Conservation (phyloP, 2,113 vertebrate genomes). For the Brienomyrus longianalis region DNA sequence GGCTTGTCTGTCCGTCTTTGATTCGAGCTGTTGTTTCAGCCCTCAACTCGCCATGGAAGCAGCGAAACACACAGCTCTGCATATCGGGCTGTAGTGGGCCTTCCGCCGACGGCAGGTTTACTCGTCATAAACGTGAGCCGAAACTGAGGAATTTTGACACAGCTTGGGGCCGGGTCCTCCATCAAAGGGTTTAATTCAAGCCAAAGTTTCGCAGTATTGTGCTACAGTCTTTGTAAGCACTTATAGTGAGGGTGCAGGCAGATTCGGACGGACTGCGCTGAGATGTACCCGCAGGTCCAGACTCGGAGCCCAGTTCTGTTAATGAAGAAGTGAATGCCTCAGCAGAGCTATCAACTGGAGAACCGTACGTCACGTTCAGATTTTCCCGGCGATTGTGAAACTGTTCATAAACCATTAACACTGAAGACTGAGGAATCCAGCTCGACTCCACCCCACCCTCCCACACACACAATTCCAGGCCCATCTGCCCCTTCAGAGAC, state of each 20-base stretch:
- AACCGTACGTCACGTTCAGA: background rate
- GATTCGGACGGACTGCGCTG: constrained; percentile 26
- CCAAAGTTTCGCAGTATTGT: constrained; percentile 41
- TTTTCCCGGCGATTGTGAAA: background rate
- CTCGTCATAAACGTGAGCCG: constrained; percentile 41
- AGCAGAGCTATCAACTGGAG: background rate
- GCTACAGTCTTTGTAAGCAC: constrained; percentile 52
- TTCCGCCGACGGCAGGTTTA: constrained; percentile 24
- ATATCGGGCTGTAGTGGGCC: constrained; percentile 43
- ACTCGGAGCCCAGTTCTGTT: background rate
- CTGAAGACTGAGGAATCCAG: constrained; percentile 41
- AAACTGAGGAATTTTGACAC: constrained; percentile 39
- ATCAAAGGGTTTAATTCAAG: constrained; percentile 53
- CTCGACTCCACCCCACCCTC: constrained; percentile 45
- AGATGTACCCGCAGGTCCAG: background rate
- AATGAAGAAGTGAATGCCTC: background rate
- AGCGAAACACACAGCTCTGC: constrained; percentile 40
- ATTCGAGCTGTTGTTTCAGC: constrained; percentile 28
- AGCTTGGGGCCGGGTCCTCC: constrained; percentile 50
- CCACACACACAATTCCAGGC: constrained; percentile 27
- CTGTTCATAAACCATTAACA: constrained; percentile 14
- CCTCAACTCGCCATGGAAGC: constrained; percentile 22
- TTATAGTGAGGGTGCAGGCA: constrained; percentile 57
- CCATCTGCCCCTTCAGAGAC: background rate
- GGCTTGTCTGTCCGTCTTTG: constrained; percentile 27